Percentiles rank a stretch among this genome's conserved stretches.
Evolutionary conservation across 2,797 vertebrate genomes (phyloP).

Genomic region (Mormyrops attenuatus): DNA sequence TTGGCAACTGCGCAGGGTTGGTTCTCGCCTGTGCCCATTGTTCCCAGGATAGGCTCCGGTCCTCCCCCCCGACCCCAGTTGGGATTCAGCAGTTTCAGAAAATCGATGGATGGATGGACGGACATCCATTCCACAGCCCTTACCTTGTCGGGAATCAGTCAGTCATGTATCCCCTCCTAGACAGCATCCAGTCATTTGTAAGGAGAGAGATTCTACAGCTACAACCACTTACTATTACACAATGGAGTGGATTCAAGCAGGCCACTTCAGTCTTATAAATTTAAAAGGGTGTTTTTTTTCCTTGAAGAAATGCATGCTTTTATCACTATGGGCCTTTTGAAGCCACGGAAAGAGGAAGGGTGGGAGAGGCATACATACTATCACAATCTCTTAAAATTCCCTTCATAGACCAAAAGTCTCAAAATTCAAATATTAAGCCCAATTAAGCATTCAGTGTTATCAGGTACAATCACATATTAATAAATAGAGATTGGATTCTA

Average conservation of each 20-base stretch:
- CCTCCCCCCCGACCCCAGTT: too few species aligned
- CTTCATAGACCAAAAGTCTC: not conserved
- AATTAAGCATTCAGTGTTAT: not conserved
- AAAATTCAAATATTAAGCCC: not conserved
- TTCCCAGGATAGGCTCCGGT: too few species aligned
- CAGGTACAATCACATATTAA: not conserved
- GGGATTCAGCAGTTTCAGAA: too few species aligned
- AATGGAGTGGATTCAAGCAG: not conserved
- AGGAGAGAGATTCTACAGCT: not conserved
- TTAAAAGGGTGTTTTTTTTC: not conserved
- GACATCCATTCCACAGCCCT: not conserved
- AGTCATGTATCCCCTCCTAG: not conserved
- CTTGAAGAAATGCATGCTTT: not conserved
- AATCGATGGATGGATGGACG: too few species aligned
- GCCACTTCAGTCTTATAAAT: not conserved
- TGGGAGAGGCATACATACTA: not conserved
- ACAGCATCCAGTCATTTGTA: not conserved
- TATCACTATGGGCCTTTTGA: not conserved
- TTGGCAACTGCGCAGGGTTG: too few species aligned
- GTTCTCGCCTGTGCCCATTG: too few species aligned
- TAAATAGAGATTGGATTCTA: not conserved
- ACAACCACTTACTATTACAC: not conserved
- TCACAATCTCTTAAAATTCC: not conserved
- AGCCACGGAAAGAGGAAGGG: not conserved
- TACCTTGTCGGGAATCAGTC: not conserved